phyloP scores from a whole-genome alignment of 2,797 vertebrate species.

The Myotis myotis region DNA sequence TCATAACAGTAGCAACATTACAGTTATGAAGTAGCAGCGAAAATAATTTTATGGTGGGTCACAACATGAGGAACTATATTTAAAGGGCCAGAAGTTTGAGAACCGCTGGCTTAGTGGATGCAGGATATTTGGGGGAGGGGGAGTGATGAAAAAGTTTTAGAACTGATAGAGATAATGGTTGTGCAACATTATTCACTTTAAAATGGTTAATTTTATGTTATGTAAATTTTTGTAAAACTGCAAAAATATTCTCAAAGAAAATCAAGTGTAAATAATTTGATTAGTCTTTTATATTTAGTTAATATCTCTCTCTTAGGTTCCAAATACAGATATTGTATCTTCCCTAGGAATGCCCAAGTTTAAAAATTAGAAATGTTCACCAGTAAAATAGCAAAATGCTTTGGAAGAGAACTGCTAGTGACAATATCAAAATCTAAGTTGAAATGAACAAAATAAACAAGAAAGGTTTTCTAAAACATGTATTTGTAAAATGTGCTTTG shows the following conservation, averaged over 20 bases:
- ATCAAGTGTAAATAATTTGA: neutral
- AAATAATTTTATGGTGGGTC: no score
- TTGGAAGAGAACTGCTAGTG: neutral
- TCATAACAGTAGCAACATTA: no score
- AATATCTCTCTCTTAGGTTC: neutral
- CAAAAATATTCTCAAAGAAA: neutral
- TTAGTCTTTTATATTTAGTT: neutral
- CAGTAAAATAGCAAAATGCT: neutral
- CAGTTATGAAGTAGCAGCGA: no score
- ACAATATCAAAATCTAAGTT: neutral
- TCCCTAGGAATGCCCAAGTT: neutral
- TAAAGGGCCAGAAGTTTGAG: no score
- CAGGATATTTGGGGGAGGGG: neutral
- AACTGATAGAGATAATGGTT: neutral
- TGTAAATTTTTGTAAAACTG: neutral
- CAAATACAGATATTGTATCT: neutral
- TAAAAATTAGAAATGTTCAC: conserved; percentile 39
- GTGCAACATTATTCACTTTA: neutral
- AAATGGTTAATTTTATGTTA: neutral
- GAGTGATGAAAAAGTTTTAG: neutral
- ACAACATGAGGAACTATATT: no score
- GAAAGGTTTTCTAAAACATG: neutral
- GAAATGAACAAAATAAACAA: neutral
- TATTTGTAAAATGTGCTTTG: neutral
- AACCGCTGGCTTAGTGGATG: no score